Evolutionary conservation across 2,797 vertebrate genomes (phyloP), one percentile per base, ranked within the genome.

Genomic region (Poecilia velifera): DNA sequence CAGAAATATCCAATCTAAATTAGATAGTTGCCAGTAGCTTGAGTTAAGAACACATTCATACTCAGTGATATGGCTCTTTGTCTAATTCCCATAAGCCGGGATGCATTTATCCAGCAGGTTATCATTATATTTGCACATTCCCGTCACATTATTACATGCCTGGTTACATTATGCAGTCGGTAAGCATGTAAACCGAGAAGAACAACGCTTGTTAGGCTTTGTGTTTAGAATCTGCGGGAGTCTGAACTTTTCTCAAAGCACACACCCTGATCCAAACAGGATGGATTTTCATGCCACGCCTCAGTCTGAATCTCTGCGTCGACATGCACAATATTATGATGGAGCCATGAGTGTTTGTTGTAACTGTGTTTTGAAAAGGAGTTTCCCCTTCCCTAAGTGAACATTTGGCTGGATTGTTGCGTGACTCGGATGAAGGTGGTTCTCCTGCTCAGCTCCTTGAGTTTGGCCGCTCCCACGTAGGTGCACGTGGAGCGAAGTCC

Each of bases 351-450:
- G 31, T 76, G 78, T 72, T 14, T 70, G 41, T 8, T 46, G 0
- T 66, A 25, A 39, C 6, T 8, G 41, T 41, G 41, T 41, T 71
- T 64, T 9, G 20, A 34, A 36, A 20, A 20, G 51, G 43, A 53
- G 1, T 0, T 16, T 18, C 7, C 13, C 10, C 12, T 6, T 71
- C 55, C 41, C 90, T 96, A 98, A 78, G 89, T 92, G 93, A 99
- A 99, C 94, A 98, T 96, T 0, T 97, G 94, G 83, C 96, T 99
- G 79, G 98, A 97, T 88, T 99, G 98, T 84, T 99, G 98, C n/a
- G 98, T 99, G 90, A 99, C 98, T 1, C 98, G 95, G 91, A 99
- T 99, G 90, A 99, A 99, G 0, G 98, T 99, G 0, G 98, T 97
- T 89, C 98, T 96, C 86, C 97, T 95, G 95, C 98, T 97, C 87